Conservation (phyloP, 2,888 invertebrate species). For the Stomorhina lunata region DNA sequence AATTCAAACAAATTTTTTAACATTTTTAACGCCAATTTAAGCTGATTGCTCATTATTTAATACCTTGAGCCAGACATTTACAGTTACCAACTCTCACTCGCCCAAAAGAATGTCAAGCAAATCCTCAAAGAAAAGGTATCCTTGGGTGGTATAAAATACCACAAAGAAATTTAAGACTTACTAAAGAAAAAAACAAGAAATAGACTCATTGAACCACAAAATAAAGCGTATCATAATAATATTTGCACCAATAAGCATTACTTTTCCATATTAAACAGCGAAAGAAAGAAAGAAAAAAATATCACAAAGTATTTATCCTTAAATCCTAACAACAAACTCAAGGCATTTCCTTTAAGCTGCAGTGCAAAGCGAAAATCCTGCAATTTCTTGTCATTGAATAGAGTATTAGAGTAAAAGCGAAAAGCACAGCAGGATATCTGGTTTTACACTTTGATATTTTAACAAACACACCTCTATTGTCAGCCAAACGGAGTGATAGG, state of each 20-base stretch:
- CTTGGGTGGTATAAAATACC: constrained; percentile 44
- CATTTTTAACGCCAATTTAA: constrained; percentile 51
- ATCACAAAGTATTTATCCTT: constrained; percentile 46
- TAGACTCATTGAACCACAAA: constrained; percentile 76
- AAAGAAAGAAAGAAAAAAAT: constrained; percentile 9
- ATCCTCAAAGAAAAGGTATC: constrained; percentile 33
- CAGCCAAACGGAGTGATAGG: not conserved
- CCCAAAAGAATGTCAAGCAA: constrained; percentile 23
- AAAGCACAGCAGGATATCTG: constrained; percentile 65
- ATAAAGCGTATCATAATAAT: constrained; percentile 78
- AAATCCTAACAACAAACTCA: constrained; percentile 64
- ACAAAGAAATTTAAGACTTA: constrained; percentile 32
- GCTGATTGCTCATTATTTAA: constrained; percentile 66
- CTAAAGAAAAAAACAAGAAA: not conserved
- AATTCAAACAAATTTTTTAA: not conserved
- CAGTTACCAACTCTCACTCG: constrained; percentile 13
- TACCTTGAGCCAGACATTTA: constrained; percentile 57
- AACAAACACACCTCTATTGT: constrained; percentile 62
- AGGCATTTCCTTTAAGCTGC: constrained; percentile 64
- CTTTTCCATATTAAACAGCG: constrained; percentile 64
- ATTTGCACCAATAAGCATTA: constrained; percentile 77
- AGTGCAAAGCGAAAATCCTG: too few species aligned
- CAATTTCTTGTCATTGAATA: constrained; percentile 32
- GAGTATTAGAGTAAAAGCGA: constrained; percentile 33
- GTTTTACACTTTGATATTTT: constrained; percentile 65